Evolutionary conservation across 2,888 invertebrate species (phyloP).

Genomic region (Campaea margaritaria): DNA sequence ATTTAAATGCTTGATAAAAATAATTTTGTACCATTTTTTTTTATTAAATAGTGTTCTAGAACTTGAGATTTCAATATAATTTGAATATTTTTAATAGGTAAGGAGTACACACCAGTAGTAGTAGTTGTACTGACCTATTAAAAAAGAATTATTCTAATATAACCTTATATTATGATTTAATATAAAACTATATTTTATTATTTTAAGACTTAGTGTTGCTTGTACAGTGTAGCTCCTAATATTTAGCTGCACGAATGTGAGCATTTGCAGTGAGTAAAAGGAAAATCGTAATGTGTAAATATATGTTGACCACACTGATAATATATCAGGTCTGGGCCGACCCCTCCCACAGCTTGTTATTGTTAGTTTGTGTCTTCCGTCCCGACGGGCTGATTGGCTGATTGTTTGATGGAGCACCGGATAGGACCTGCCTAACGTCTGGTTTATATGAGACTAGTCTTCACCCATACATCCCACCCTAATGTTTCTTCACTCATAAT

Average conservation of each 20-base stretch:
- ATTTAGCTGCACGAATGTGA: neutral
- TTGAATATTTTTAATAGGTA: neutral
- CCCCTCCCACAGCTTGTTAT: conserved; percentile 50
- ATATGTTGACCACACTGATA: conserved; percentile 4
- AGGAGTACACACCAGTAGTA: no score
- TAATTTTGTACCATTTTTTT: no score
- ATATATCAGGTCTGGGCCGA: conserved; percentile 43
- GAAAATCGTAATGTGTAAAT: conserved; percentile 9
- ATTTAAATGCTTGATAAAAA: no score
- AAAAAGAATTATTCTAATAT: neutral
- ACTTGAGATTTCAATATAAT: neutral
- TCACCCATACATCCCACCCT: neutral
- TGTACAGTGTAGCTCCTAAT: neutral
- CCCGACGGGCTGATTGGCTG: conserved; percentile 2
- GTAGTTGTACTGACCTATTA: no score
- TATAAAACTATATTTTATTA: neutral
- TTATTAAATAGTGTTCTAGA: no score
- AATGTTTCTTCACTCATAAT: neutral
- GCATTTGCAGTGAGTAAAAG: neutral
- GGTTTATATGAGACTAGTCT: conserved; percentile 11
- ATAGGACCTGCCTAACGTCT: neutral
- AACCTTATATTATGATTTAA: no score
- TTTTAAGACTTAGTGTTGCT: neutral
- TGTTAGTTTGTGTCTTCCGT: conserved; percentile 42
- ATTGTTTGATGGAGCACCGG: conserved; percentile 2